Evolutionary conservation across 2,888 invertebrate genomes (phyloP), one percentile per base, ranked within the genome.

Genomic region (Xestoiulus laeticollis): DNA sequence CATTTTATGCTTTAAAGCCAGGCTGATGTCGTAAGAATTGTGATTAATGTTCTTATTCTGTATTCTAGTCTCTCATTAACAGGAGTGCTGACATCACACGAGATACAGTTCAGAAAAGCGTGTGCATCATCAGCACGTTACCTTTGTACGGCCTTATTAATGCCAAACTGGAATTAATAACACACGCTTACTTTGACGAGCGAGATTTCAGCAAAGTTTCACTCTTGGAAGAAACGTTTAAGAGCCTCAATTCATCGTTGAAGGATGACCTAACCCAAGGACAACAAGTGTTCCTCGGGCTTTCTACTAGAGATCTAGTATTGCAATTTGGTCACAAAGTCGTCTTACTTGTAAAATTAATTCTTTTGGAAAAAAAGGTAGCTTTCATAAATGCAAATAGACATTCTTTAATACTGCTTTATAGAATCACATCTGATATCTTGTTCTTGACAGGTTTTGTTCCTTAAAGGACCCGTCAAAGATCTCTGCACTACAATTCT

Each of bases 81-180:
- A 96, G 96, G 90, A 97, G 98, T 2, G 96, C 97, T 3, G 99
- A 99, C 91, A 97, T 99, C 91, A 99, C 99, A 0, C 94, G 99
- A 90, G 98, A 97, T 91, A 98, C 98, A 4, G 98, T 99, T 22
- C 99, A 99, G 93, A 99, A 99, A 92, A 97, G 98, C 91, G 99
- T 99, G 0, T 98, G 98, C 93, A 97, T 99, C 26, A 93, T 99
- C 88, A 97, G 98, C 91, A 95, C 95, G 88, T 93, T 96, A 89
- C 99, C 99, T 5, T 93, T 99, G 16, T 99, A 97, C 93, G 99
- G 99, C 0, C 95, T 98, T 88, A 95, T 98, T 88, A 97, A 98
- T 91, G 89, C 98, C 8, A 99, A 99, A 93, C 95, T 99, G 93
- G 96, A 98, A 89, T 93, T 99, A 12, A 99, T 99, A 89, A 99